Percentiles rank a stretch among this genome's conserved stretches.
Evolutionary conservation across 2,888 invertebrate species (phyloP).

Genomic region (Cremastobaeus sp.): DNA sequence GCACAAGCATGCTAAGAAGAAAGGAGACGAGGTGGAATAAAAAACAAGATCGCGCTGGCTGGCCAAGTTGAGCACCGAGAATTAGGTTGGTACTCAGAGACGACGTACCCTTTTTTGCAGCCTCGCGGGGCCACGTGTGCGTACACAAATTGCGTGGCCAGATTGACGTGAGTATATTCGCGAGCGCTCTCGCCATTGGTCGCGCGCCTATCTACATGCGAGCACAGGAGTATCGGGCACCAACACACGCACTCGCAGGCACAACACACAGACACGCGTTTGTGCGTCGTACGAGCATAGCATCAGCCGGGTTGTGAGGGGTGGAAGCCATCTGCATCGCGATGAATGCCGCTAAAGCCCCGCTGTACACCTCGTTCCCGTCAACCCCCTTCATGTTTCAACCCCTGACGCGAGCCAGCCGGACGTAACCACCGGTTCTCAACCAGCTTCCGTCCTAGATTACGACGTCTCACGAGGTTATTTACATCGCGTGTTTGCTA

Average conservation of each 20-base stretch:
- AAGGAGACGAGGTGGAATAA: not conserved
- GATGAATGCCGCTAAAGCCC: constrained; percentile 75
- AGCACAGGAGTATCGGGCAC: constrained; percentile 30
- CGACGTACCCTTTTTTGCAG: constrained; percentile 42
- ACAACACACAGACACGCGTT: constrained; percentile 5
- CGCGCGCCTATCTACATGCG: constrained; percentile 34
- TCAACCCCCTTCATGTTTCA: constrained; percentile 72
- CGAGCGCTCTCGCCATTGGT: constrained; percentile 55
- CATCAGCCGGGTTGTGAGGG: constrained; percentile 69
- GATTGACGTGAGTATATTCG: constrained; percentile 47
- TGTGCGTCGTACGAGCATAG: constrained; percentile 54
- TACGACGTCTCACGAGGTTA: constrained; percentile 48
- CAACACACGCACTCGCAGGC: constrained; percentile 15
- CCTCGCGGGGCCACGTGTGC: constrained; percentile 56
- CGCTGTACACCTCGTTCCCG: constrained; percentile 64
- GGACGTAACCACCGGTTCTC: constrained; percentile 74
- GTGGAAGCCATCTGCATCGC: constrained; percentile 78
- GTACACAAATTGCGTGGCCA: constrained; percentile 56
- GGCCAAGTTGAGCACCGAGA: constrained; percentile 35
- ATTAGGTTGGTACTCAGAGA: constrained; percentile 40
- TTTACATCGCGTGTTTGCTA: constrained; percentile 43
- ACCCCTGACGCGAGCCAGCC: constrained; percentile 73
- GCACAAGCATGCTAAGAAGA: constrained; percentile 14
- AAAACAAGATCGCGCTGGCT: no score
- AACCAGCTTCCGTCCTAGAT: constrained; percentile 65